phyloP scores from a whole-genome alignment of 2,888 invertebrate species.

The Clusia tigrina region DNA sequence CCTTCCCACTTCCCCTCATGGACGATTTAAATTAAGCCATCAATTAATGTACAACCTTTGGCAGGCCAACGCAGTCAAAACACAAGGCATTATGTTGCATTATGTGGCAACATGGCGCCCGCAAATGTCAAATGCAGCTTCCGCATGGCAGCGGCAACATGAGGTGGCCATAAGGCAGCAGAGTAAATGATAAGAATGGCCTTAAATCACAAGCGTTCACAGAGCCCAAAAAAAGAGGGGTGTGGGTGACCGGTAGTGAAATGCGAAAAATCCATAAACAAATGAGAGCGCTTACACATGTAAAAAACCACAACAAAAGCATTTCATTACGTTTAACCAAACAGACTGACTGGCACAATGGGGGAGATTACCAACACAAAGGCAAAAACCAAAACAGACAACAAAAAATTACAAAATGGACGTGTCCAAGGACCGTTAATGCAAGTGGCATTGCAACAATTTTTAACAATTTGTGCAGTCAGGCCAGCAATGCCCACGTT shows the following conservation, averaged over 20 bases:
- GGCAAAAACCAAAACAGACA: not conserved
- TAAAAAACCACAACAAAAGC: conserved; percentile 32
- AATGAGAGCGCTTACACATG: not conserved
- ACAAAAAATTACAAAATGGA: not conserved
- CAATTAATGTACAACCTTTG: conserved; percentile 5
- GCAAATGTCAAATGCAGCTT: conserved; percentile 26
- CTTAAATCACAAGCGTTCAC: conserved; percentile 7
- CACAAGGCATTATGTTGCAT: not conserved
- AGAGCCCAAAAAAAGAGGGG: not conserved
- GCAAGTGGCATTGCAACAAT: not conserved
- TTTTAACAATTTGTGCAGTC: no score
- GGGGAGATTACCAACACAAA: not conserved
- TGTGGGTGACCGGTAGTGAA: not conserved
- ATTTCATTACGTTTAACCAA: conserved; percentile 34
- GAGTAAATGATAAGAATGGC: not conserved
- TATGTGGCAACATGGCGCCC: conserved; percentile 5
- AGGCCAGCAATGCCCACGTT: no score
- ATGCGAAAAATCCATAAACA: not conserved
- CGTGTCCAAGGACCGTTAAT: no score
- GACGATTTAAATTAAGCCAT: conserved; percentile 6
- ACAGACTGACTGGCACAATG: not conserved
- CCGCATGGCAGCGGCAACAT: conserved; percentile 1
- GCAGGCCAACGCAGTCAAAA: not conserved
- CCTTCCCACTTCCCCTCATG: not conserved
- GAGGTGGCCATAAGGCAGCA: not conserved